Base-by-base conservation (phyloP, 2,797 vertebrate species). In the Urosaurus nigricauda region DNA sequence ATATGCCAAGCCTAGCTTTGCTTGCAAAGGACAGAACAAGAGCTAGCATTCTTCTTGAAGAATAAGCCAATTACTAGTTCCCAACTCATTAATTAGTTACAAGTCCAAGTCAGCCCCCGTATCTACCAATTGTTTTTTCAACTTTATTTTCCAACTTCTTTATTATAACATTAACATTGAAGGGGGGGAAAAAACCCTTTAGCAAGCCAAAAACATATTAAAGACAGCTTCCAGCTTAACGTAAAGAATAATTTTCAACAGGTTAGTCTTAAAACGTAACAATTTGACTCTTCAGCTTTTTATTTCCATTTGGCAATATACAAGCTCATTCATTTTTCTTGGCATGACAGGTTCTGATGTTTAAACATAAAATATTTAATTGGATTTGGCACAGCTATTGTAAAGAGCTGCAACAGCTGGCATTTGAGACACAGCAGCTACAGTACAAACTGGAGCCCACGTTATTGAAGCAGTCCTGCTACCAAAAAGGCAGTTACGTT, bases 1-100 rank as follows among this genome's bases (percentile, higher is more conserved):
- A 83, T 68, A 93, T 89, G 85, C 84, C 91, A 89, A 93, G 63
- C 63, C 85, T 74, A 90, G 93, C 94, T 92, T 86, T 88, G 56
- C 87, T 96, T 92, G 93, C 92, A 93, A 92, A 92, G 94, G 94
- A 92, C 88, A 94, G 93, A 65, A 71, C 92, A 91, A 96, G 95
- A 94, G 95, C 87, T 12, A 0, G 92, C 92, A 94, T 95, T 96
- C 94, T 95, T 96, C 71, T 93, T 91, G 90, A 92, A 95, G 68
- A 93, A 93, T 94, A 93, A 95, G 92, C 91, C 92, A 94, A 91
- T 95, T 94, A 93, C 86, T 71, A 91, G 90, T 37, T 92, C 85
- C 93, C 85, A 92, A 93, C 86, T 93, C 90, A 94, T 85, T 94
- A 94, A 93, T 2, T 94, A 94, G 91, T 2, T 80, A 94, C 40